Base-by-base conservation (phyloP, 2,888 invertebrate genomes). In the Idaea biselata region DNA sequence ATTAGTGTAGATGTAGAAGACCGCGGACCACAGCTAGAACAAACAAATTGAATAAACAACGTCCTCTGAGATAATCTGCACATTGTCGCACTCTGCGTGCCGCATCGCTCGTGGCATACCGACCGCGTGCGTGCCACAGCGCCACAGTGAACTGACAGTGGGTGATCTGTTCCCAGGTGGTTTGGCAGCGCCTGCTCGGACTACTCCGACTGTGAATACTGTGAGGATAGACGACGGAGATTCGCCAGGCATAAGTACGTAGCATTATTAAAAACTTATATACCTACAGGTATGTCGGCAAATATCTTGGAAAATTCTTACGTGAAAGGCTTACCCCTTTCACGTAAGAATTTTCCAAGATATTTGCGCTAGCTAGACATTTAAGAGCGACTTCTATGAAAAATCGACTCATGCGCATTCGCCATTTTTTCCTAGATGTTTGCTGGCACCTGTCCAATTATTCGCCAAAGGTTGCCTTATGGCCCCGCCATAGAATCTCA, bases 131-230 rank as follows among this genome's bases (percentile, higher is more conserved):
- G n/a, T 55, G 31, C 55, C 17, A 32, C 16, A 16, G 62, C 33
- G 33, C n/a, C 31, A 18, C 33, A 55, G 55, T 44, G 8, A 60
- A 58, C 66, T 60, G 67, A 44, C 44, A 44, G 44, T 44, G 44
- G 44, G 44, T 44, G 44, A 44, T 44, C 65, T 61, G 65, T 68
- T 80, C 77, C 18, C 77, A 92, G 91, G 68, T 75, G 89, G 68
- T 90, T 91, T 65, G 87, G 82, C 32, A 86, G 85, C 73, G 82
- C 82, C 7, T 85, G 81, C 68, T 91, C 83, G 58, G 93, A 89
- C 74, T 87, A 83, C 76, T 93, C 82, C 66, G 94, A 86, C 76
- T 93, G 88, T 81, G 92, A 86, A 73, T 84, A 75, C 68, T 83
- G 76, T 67, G 86, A 85, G n/a, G 83, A 84, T 0, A 76, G 75